Evolutionary conservation across 2,113 vertebrate species (phyloP).

Genomic region (Neomonachus schauinslandi): DNA sequence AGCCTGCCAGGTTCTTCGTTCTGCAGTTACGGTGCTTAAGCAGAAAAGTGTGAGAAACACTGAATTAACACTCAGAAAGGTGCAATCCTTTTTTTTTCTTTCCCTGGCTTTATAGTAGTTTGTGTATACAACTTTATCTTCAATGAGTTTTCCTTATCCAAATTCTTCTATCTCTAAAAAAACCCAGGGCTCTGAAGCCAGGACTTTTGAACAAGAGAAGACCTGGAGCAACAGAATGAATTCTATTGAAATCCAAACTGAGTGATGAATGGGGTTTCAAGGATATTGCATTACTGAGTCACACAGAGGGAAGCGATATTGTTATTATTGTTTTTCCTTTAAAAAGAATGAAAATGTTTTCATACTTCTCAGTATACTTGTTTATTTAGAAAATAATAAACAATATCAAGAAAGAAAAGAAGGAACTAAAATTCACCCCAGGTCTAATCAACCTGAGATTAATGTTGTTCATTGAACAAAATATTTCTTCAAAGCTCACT

Average conservation of each 20-base stretch:
- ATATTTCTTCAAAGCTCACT: neutral
- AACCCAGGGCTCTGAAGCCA: neutral
- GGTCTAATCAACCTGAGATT: neutral
- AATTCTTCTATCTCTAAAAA: slow-evolving; percentile 51
- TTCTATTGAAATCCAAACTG: slow-evolving; percentile 50
- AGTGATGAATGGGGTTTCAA: slow-evolving; percentile 52
- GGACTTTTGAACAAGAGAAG: slow-evolving; percentile 53
- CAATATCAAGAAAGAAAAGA: neutral
- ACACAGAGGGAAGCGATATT: slow-evolving; percentile 28
- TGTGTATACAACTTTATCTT: neutral
- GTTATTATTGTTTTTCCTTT: slow-evolving; percentile 13
- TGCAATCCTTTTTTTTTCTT: neutral
- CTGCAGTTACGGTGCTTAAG: neutral
- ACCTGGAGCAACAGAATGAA: slow-evolving; percentile 43
- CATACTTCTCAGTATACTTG: neutral
- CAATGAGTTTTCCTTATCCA: slow-evolving; percentile 41
- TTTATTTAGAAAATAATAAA: slow-evolving; percentile 24
- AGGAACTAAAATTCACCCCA: neutral
- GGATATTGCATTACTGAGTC: neutral
- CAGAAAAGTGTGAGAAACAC: neutral
- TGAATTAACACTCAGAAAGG: neutral
- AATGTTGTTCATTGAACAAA: neutral
- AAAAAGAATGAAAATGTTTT: neutral
- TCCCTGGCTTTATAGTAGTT: slow-evolving; percentile 19
- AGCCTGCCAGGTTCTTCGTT: neutral